A percentile compares a stretch with the other conserved stretches of the same genome.
Evolutionary conservation across 2,888 invertebrate species (phyloP).

Genomic region (Eudemis profundana): DNA sequence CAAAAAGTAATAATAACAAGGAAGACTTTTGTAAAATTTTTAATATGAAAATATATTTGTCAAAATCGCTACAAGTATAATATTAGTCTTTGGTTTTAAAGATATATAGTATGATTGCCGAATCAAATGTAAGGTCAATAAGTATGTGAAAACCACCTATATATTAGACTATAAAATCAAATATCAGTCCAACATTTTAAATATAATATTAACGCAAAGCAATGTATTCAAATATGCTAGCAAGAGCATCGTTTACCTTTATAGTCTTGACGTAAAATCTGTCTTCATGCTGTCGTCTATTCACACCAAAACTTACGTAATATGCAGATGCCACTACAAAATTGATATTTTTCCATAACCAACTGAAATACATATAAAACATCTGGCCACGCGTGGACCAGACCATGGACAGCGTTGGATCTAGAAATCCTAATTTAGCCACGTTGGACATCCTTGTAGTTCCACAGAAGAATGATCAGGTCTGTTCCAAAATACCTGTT

Average conservation of each 20-base stretch:
- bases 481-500: background rate
- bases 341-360: background rate
- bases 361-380: background rate
- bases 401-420: background rate
- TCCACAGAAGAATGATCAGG: slow-evolving; percentile 1
- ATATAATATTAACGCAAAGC: slow-evolving; percentile 51
- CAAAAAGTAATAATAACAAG: slow-evolving; percentile 54
- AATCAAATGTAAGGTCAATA: slow-evolving; percentile 68
- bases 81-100: slow-evolving; percentile 80
- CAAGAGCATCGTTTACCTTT: slow-evolving; percentile 63
- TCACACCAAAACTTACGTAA: slow-evolving; percentile 11
- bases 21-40: slow-evolving; percentile 70
- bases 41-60: slow-evolving; percentile 61
- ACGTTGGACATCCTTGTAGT: slow-evolving; percentile 6
- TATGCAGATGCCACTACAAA: background rate
- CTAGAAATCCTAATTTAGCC: background rate
- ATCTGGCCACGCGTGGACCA: slow-evolving; percentile 3
- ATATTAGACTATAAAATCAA: slow-evolving; percentile 67
- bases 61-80: slow-evolving; percentile 61
- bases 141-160: slow-evolving; percentile 68
- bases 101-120: slow-evolving; percentile 65
- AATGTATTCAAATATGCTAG: slow-evolving; percentile 53
- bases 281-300: slow-evolving; percentile 31
- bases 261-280: slow-evolving; percentile 25
- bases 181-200: slow-evolving; percentile 69